Conservation (phyloP, 2,797 vertebrate genomes). For the Rhabdomys pumilio region DNA sequence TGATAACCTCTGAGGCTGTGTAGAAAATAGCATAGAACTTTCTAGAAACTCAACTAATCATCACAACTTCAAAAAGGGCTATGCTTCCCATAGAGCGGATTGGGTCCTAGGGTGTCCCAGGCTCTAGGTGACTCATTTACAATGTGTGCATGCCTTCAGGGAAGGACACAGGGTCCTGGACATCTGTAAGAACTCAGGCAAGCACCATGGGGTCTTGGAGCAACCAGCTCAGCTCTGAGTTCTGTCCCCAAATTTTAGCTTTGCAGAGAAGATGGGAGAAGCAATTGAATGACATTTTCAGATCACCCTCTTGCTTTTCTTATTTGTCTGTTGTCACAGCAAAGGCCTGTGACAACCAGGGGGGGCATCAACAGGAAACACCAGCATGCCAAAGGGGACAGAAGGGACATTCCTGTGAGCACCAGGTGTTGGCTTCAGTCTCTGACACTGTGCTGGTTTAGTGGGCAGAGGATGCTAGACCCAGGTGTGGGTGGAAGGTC, state of each 20-base stretch:
- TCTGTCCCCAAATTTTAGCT: background rate
- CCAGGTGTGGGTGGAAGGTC: rapidly evolving
- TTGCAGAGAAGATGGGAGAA: background rate
- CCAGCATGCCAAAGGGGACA: background rate
- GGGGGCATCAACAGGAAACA: rapidly evolving
- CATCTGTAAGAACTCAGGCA: rapidly evolving
- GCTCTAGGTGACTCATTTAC: background rate
- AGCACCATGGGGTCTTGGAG: rapidly evolving
- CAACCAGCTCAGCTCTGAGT: background rate
- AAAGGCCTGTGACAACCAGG: background rate
- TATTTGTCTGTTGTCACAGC: rapidly evolving
- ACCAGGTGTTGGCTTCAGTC: rapidly evolving
- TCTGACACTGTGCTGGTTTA: background rate
- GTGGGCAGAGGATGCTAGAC: background rate
- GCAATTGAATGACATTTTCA: background rate
- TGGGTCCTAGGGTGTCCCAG: rapidly evolving
- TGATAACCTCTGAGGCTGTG: background rate
- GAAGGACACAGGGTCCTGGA: rapidly evolving
- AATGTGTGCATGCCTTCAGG: rapidly evolving
- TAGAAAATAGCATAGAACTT: background rate
- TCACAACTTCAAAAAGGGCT: background rate
- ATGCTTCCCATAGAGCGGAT: too few species aligned
- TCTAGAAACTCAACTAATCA: background rate
- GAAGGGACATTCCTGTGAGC: background rate
- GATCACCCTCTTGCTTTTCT: too few species aligned